Conservation (phyloP, 2,797 vertebrate species). For the Acanthis flammea region DNA sequence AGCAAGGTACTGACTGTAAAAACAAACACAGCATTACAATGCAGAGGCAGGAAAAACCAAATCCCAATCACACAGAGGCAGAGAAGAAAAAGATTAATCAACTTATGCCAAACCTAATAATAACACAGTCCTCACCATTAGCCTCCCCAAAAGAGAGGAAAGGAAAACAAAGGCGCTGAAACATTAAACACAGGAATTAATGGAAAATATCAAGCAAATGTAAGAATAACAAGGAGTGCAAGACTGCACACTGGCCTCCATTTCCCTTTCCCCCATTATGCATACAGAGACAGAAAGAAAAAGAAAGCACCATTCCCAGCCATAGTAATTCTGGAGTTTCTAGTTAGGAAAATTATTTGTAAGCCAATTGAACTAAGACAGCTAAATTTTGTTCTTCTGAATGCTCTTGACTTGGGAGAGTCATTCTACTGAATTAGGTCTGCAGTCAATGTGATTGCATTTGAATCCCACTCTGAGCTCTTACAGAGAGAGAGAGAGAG, state of each 20-base stretch:
- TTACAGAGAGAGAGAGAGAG: neutral
- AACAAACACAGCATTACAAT: constrained; percentile 42
- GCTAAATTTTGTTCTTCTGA: neutral
- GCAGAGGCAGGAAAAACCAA: constrained; percentile 48
- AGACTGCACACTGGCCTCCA: neutral
- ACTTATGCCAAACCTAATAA: constrained; percentile 56
- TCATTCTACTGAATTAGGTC: neutral
- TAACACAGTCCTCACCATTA: constrained; percentile 4
- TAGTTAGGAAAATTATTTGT: neutral
- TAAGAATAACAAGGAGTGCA: constrained; percentile 31
- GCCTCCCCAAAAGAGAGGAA: constrained; percentile 40
- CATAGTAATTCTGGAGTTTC: neutral
- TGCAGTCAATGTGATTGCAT: neutral
- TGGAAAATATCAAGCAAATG: constrained; percentile 50
- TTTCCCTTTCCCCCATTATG: constrained; percentile 2
- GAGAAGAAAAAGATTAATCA: constrained; percentile 42
- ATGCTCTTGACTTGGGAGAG: neutral
- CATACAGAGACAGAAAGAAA: neutral
- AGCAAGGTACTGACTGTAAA: constrained; percentile 50
- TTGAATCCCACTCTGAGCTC: neutral
- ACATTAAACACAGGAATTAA: constrained; percentile 48
- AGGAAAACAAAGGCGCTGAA: constrained; percentile 48
- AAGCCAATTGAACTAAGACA: neutral
- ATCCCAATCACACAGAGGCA: constrained; percentile 33
- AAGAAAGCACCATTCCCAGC: neutral